Evolutionary conservation across 2,797 vertebrate species (phyloP).

Genomic region (Arnoldichthys spilopterus): DNA sequence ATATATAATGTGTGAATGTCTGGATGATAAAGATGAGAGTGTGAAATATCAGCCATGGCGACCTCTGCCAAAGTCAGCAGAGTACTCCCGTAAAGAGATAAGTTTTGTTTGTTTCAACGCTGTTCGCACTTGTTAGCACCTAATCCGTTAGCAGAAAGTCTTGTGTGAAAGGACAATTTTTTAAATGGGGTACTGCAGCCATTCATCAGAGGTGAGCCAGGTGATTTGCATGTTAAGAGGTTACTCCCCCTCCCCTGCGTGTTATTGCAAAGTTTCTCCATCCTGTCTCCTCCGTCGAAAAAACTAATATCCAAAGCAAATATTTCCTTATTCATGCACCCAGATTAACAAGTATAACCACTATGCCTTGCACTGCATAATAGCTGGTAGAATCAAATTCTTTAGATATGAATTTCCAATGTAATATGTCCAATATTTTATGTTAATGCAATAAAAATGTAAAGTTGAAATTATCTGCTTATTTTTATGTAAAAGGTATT

Average conservation of each 20-base stretch:
- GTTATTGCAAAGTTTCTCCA: slow-evolving; percentile 71
- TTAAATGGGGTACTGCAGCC: slow-evolving; percentile 53
- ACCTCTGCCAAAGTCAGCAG: slow-evolving; percentile 32
- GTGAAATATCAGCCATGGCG: background rate
- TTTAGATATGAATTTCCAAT: slow-evolving; percentile 80
- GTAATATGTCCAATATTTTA: slow-evolving; percentile 78
- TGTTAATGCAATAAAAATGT: slow-evolving; percentile 89
- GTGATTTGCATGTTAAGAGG: slow-evolving; percentile 70
- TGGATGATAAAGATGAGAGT: background rate
- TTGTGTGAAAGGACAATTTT: slow-evolving; percentile 57
- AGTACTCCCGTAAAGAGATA: slow-evolving; percentile 31
- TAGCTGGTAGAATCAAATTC: slow-evolving; percentile 79
- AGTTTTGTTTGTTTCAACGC: slow-evolving; percentile 56
- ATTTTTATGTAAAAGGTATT: slow-evolving; percentile 89
- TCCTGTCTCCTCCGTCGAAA: slow-evolving; percentile 66
- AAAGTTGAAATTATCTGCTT: slow-evolving; percentile 83
- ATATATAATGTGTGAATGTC: background rate
- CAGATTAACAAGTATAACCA: slow-evolving; percentile 81
- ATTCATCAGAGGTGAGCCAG: slow-evolving; percentile 61
- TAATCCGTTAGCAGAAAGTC: slow-evolving; percentile 53
- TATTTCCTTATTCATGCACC: slow-evolving; percentile 72
- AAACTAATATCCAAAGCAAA: slow-evolving; percentile 80
- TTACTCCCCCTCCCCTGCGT: slow-evolving; percentile 57
- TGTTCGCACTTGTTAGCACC: slow-evolving; percentile 50
- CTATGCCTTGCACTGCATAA: slow-evolving; percentile 71